These are phyloP conservation scores for Hemiprocne comata DNA, from an alignment of 2,113 vertebrate genomes.

Conservation along the genomic window DNA sequence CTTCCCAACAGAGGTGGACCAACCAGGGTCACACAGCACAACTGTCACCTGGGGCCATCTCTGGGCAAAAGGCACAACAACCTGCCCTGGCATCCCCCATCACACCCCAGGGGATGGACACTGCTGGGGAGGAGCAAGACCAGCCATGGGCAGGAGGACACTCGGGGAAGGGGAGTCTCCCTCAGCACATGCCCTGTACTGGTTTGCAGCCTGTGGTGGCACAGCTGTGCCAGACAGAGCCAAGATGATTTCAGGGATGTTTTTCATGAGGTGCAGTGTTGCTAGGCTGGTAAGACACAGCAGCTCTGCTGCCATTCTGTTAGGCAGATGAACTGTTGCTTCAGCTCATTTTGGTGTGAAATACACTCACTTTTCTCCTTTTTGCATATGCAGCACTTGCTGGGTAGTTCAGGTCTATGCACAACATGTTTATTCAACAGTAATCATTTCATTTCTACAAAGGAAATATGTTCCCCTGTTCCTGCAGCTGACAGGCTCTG, in stretches of 20 bases:
- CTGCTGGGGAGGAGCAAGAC: neutral
- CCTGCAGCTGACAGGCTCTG: constrained; percentile 51
- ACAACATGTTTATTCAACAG: constrained; percentile 39
- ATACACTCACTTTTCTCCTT: neutral
- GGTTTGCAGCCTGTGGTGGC: no score
- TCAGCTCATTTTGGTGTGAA: constrained; percentile 10
- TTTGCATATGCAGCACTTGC: neutral
- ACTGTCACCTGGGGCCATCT: neutral
- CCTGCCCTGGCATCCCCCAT: neutral
- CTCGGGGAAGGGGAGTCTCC: no score
- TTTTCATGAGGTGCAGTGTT: neutral
- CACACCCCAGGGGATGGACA: accelerated
- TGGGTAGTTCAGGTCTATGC: constrained; percentile 17
- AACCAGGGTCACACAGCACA: no score
- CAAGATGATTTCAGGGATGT: neutral
- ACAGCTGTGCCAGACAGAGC: neutral
- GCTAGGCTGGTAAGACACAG: constrained; percentile 10
- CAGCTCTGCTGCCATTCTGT: neutral
- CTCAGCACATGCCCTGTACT: no score
- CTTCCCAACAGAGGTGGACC: neutral
- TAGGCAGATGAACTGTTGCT: neutral
- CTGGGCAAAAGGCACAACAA: neutral
- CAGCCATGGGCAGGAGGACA: accelerated
- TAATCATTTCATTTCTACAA: constrained; percentile 16
- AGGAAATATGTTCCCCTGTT: constrained; percentile 18